These are phyloP conservation scores for Meloe dianella DNA, from an alignment of 2,888 invertebrate species.

Conservation along the genomic window DNA sequence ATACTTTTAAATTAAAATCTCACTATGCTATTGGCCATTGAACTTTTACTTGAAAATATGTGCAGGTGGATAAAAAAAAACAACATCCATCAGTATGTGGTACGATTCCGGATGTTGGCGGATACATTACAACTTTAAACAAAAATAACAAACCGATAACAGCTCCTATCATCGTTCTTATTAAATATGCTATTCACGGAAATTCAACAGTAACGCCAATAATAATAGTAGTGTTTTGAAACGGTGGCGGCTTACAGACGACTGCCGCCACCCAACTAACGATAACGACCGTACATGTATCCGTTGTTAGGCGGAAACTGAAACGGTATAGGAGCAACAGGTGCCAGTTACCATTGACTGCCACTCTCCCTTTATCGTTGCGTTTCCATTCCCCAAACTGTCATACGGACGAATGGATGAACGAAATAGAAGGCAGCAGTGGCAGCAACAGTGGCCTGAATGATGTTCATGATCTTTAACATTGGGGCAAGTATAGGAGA, in stretches of 20 bases:
- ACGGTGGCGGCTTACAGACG: slow-evolving; percentile 7
- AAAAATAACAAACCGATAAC: slow-evolving; percentile 11
- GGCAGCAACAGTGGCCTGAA: not conserved
- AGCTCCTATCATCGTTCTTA: not conserved
- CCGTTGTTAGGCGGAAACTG: slow-evolving; percentile 44
- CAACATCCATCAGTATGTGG: not conserved
- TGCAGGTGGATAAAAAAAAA: not conserved
- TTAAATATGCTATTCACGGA: slow-evolving; percentile 5
- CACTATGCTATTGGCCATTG: not conserved
- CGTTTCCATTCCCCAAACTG: slow-evolving; percentile 17
- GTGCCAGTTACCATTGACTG: slow-evolving; percentile 26
- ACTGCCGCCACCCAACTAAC: slow-evolving; percentile 22
- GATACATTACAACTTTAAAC: not conserved
- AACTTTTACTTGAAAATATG: not conserved
- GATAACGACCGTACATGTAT: slow-evolving; percentile 39
- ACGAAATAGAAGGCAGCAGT: not conserved
- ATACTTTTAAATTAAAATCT: not conserved
- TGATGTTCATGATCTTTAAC: not conserved
- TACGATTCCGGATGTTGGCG: not conserved
- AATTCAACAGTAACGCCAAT: slow-evolving; percentile 7
- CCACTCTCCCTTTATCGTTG: slow-evolving; percentile 18
- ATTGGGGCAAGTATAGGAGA: not conserved
- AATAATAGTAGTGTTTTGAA: not conserved
- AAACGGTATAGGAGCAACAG: slow-evolving; percentile 38
- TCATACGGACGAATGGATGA: slow-evolving; percentile 19